Conservation (phyloP, 2,888 invertebrate species). For the Tiliacea citrago region DNA sequence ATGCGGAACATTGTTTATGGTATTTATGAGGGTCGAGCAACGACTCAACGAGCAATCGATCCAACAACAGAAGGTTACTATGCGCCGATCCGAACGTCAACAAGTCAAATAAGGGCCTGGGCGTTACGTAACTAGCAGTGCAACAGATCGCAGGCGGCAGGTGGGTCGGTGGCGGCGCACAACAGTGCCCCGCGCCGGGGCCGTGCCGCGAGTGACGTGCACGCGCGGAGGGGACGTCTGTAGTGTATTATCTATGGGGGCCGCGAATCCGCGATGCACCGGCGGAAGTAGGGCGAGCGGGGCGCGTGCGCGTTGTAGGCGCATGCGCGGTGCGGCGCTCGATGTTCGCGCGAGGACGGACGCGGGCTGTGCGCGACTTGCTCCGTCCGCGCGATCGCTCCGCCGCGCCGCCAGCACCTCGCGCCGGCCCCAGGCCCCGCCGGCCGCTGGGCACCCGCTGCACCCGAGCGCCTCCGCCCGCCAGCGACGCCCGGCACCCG, state of each 20-base stretch:
- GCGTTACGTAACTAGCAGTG: constrained; percentile 37
- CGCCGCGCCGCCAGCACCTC: constrained; percentile 10
- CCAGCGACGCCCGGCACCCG: constrained; percentile 1
- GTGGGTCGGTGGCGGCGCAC: not conserved
- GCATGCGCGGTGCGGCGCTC: constrained; percentile 67
- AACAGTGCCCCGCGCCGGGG: not conserved
- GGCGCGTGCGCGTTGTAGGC: constrained; percentile 52
- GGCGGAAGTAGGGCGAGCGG: constrained; percentile 28
- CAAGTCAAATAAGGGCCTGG: constrained; percentile 19
- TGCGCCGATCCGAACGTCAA: constrained; percentile 20
- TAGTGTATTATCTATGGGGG: too few species aligned
- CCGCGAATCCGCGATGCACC: constrained; percentile 1
- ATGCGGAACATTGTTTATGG: constrained; percentile 10
- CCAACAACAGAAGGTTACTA: constrained; percentile 28
- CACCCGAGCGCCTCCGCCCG: constrained; percentile 31
- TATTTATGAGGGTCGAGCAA: constrained; percentile 21
- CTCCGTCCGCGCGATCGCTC: constrained; percentile 28
- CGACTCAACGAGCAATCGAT: constrained; percentile 47
- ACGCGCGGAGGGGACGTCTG: not conserved
- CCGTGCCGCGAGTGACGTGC: constrained; percentile 4
- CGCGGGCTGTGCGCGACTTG: constrained; percentile 52
- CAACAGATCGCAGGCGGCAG: constrained; percentile 44
- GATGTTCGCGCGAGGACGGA: constrained; percentile 60
- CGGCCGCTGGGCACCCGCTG: constrained; percentile 44
- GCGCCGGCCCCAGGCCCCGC: constrained; percentile 36